Percentiles rank a stretch among this genome's conserved stretches.
Evolutionary conservation across 2,888 invertebrate genomes (phyloP).

Genomic region (Nysson spinosus): DNA sequence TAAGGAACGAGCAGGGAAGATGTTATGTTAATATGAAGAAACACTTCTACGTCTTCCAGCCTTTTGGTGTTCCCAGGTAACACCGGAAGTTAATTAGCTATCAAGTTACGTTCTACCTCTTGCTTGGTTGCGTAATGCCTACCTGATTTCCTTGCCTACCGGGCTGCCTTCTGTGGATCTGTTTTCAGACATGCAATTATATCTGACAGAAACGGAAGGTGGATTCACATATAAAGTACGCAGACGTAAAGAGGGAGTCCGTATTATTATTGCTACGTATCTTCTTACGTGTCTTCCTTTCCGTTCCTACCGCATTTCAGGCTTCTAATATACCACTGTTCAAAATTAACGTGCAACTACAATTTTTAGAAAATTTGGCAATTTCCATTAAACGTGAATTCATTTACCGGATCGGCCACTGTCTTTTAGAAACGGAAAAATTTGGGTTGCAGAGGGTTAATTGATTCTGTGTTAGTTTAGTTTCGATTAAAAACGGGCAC

Average conservation of each 20-base stretch:
- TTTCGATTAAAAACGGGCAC: conserved; percentile 18
- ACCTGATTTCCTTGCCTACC: conserved; percentile 45
- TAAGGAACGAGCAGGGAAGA: conserved; percentile 36
- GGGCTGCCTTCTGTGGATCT: conserved; percentile 55
- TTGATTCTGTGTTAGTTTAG: conserved; percentile 1
- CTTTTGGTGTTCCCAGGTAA: conserved; percentile 51
- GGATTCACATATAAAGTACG: conserved; percentile 38
- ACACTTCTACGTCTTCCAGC: conserved; percentile 60
- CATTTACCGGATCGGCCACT: too few species aligned
- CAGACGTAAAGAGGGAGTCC: conserved; percentile 20
- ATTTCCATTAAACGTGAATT: too few species aligned
- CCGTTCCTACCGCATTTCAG: conserved; percentile 19
- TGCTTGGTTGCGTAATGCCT: conserved; percentile 45
- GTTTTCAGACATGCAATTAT: conserved; percentile 67
- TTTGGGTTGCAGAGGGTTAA: too few species aligned
- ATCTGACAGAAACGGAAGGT: conserved; percentile 64
- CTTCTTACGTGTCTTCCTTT: conserved; percentile 45
- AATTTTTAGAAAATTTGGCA: too few species aligned
- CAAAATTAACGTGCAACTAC: too few species aligned
- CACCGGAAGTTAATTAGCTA: conserved; percentile 67
- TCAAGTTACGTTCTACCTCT: conserved; percentile 65
- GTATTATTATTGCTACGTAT: conserved; percentile 18
- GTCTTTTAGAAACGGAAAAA: too few species aligned
- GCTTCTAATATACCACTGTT: conserved; percentile 6
- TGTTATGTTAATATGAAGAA: conserved; percentile 55